Conservation (phyloP, 2,888 invertebrate genomes). For the Platycheirus rosarum region DNA sequence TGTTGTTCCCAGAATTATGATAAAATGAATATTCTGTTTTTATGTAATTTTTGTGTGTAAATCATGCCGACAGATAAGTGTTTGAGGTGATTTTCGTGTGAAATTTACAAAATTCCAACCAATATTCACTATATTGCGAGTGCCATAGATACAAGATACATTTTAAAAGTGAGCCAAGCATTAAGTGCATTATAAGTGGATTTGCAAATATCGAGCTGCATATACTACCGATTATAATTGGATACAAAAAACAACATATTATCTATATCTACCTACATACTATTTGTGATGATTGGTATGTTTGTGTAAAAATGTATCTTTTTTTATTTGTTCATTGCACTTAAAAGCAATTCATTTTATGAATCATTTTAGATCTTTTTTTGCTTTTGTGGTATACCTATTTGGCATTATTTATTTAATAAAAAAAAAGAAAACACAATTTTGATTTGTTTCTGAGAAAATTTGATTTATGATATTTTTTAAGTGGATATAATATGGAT, state of each 20-base stretch:
- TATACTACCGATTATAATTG: too few relatives aligned
- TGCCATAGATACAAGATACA: slow-evolving; percentile 10
- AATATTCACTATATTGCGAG: not conserved
- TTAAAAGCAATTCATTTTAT: slow-evolving; percentile 21
- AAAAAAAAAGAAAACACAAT: not conserved
- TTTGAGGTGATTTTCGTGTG: slow-evolving; percentile 16
- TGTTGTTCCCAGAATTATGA: slow-evolving; percentile 1
- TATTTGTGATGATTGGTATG: slow-evolving; percentile 4
- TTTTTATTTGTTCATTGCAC: not conserved
- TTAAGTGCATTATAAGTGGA: slow-evolving; percentile 21
- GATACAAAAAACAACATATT: not conserved
- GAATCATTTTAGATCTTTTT: slow-evolving; percentile 14
- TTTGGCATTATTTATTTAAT: slow-evolving; percentile 7
- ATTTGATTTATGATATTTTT: slow-evolving; percentile 19
- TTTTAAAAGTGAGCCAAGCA: slow-evolving; percentile 7
- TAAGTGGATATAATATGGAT: not conserved
- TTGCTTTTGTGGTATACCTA: not conserved
- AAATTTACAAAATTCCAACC: not conserved
- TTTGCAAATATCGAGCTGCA: slow-evolving; percentile 18
- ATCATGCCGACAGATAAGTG: slow-evolving; percentile 6
- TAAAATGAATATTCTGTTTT: slow-evolving; percentile 20
- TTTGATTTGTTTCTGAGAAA: not conserved
- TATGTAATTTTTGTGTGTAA: slow-evolving; percentile 33
- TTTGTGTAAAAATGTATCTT: slow-evolving; percentile 2
- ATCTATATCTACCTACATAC: too few relatives aligned